Percentiles rank a stretch among this genome's conserved stretches.
phyloP scores from a whole-genome alignment of 2,888 invertebrate species.

The Craniophora ligustri region DNA sequence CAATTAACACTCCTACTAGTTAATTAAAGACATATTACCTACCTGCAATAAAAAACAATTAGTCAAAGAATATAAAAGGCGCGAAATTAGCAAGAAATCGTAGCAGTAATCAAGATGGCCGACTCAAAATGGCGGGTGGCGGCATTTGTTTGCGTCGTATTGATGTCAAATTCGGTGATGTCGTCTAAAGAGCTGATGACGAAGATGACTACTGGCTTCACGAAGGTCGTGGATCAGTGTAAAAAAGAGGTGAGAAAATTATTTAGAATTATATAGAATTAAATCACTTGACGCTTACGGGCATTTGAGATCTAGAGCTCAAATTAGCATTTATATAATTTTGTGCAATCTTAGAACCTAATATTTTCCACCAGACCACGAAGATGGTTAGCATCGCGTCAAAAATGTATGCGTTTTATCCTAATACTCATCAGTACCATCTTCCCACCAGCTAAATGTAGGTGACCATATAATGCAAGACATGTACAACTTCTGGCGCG shows the following conservation, averaged over 20 bases:
- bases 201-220: slow-evolving; percentile 71
- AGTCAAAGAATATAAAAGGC: slow-evolving; percentile 3
- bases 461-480: slow-evolving; percentile 75
- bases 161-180: slow-evolving; percentile 14
- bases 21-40: slow-evolving; percentile 15
- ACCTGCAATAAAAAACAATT: slow-evolving; percentile 32
- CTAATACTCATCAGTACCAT: neutral
- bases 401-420: too few species aligned
- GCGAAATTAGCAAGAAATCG: neutral
- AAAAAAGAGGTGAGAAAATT: slow-evolving; percentile 69
- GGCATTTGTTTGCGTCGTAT: slow-evolving; percentile 19
- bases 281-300: too few species aligned
- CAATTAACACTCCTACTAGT: slow-evolving; percentile 33
- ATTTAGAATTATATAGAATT: too few species aligned
- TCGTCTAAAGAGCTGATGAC: slow-evolving; percentile 73
- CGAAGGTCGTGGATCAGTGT: slow-evolving; percentile 68
- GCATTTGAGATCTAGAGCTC: too few species aligned
- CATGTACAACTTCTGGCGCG: slow-evolving; percentile 80
- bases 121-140: slow-evolving; percentile 59
- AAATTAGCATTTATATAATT: too few species aligned
- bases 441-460: slow-evolving; percentile 64
- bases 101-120: slow-evolving; percentile 38
- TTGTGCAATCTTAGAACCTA: too few species aligned
- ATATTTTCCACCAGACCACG: too few species aligned
- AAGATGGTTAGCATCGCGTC: too few species aligned